Base-by-base conservation (phyloP, 1,140 invertebrate species). In the Penaeus japonicus region DNA sequence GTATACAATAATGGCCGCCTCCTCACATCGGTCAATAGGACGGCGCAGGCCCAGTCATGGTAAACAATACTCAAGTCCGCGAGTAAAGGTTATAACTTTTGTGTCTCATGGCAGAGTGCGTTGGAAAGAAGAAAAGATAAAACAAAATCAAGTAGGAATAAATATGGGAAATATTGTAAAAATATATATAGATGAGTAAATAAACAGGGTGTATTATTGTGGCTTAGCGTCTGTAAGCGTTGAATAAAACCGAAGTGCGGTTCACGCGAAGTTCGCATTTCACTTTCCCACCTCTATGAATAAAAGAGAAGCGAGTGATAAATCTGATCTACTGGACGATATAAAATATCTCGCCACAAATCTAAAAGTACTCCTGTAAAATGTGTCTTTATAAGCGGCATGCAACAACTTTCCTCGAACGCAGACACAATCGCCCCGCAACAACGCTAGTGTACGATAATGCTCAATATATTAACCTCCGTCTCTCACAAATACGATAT, bases 1-100 rank as follows among this genome's bases (percentile, higher is more conserved):
- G 80, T 88, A 84, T 83, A 88, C 87, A 88, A 88, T 88, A 77
- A 88, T 84, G 81, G 87, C 87, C 83, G 80, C 87, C 78, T 83
- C 79, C 79, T 84, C 79, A 82, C 87, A 84, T 88, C 87, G 87
- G 80, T 88, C 87, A 88, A 88, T 88, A 88, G 87, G 35, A 77
- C 62, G 47, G 55, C 87, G 80, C 87, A 73, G 5, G 87, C 87
- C 54, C 70, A 81, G 54, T 59, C 80, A 7, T 30, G 20, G 35
- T 39, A 39, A 39, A 39, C 35, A 10, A 73, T 84, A 84, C 77
- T 83, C 87, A 88, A 84, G 20, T 73, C 79, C 39, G 59, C 54
- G 55, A 53, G 80, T 12, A 12, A 12, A 47, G 10, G 10, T 47
- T 47, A 47, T 47, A 47, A 47, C 4, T 47, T 47, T 47, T 47